Evolutionary conservation across 2,797 vertebrate species (phyloP).

Genomic region (Threskiornis aethiopicus): DNA sequence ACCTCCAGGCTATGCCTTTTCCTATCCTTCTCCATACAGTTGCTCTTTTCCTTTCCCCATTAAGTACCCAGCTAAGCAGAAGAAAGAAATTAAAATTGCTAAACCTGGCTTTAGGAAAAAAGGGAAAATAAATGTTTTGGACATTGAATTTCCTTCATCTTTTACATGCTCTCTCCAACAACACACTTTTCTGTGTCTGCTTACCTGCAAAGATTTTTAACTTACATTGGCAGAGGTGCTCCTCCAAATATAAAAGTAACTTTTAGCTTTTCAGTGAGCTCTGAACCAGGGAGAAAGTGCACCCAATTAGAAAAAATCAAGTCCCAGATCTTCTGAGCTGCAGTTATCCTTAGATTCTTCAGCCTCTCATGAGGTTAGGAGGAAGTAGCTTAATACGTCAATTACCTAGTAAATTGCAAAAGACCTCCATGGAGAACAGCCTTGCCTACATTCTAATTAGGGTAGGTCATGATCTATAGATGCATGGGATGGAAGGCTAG

Average conservation of each 20-base stretch:
- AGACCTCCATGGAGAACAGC: not conserved
- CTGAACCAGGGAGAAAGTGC: not conserved
- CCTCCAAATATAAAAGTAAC: not conserved
- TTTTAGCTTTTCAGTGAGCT: not conserved
- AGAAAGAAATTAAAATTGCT: not conserved
- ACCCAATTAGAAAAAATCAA: not conserved
- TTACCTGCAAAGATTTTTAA: not conserved
- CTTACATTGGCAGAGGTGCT: not conserved
- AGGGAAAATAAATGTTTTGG: accelerated
- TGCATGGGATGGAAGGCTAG: not conserved
- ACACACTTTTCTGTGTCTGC: not conserved
- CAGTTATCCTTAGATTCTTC: not conserved
- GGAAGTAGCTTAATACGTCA: not conserved
- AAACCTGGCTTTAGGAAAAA: not conserved
- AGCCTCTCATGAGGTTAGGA: not conserved
- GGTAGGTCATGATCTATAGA: not conserved
- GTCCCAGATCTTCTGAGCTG: not conserved
- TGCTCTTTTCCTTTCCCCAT: not conserved
- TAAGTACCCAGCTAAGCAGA: not conserved
- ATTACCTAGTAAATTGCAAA: not conserved
- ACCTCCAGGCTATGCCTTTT: not conserved
- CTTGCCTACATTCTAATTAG: not conserved
- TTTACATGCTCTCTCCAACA: not conserved
- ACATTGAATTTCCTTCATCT: not conserved
- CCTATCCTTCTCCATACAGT: not conserved